Conservation (phyloP, 1,140 invertebrate genomes). For the Drosophila chauvacae region DNA sequence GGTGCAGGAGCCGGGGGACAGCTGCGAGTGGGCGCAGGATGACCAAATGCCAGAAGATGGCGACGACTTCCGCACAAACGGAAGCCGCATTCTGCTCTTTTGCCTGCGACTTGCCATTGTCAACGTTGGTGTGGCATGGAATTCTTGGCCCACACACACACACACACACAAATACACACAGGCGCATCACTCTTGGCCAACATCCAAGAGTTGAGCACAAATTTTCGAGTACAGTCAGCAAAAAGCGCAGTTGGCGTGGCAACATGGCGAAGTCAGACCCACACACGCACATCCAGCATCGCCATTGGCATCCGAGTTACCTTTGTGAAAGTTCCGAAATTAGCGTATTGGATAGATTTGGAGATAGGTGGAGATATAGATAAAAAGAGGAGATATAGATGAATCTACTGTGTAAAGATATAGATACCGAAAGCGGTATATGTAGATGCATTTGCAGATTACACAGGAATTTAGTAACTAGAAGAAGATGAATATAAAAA, state of each 20-base stretch:
- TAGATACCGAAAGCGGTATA: background rate
- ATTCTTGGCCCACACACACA: constrained; percentile 58
- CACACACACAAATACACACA: constrained; percentile 5
- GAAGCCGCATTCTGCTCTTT: constrained; percentile 60
- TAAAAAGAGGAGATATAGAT: background rate
- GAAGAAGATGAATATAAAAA: too few species aligned
- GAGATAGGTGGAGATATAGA: background rate
- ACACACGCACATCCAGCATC: constrained; percentile 34
- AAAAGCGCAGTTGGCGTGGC: constrained; percentile 55
- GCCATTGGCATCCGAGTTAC: constrained; percentile 1
- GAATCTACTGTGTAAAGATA: background rate
- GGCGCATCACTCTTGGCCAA: constrained; percentile 53
- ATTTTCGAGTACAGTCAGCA: constrained; percentile 80
- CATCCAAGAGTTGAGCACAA: constrained; percentile 63
- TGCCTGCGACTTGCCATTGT: constrained; percentile 59
- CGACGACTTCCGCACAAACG: constrained; percentile 79
- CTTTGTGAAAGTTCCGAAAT: constrained; percentile 47
- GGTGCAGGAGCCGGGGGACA: background rate
- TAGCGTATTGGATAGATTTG: constrained; percentile 33
- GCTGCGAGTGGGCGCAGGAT: constrained; percentile 75
- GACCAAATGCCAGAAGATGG: constrained; percentile 81
- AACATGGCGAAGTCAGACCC: constrained; percentile 33
- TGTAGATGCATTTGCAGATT: background rate
- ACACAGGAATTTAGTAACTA: too few species aligned
- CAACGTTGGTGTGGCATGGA: constrained; percentile 45